phyloP scores from a whole-genome alignment of 2,797 vertebrate species.

The Anabas testudineus region DNA sequence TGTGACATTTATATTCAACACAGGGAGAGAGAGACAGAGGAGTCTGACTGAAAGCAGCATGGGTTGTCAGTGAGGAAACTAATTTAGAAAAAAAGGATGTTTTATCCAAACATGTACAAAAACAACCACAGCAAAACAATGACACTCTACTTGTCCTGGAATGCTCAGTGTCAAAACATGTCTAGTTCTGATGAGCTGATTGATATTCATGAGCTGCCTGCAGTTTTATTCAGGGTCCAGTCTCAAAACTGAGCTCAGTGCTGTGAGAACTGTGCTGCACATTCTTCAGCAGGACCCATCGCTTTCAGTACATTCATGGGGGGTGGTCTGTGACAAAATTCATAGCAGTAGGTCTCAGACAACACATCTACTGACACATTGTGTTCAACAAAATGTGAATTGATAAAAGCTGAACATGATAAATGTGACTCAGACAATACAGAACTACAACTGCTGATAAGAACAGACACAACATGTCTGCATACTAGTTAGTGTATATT shows the following conservation, averaged over 20 bases:
- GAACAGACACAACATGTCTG: neutral
- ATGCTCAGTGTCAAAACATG: slow-evolving; percentile 58
- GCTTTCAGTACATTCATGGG: slow-evolving; percentile 16
- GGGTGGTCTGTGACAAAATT: slow-evolving; percentile 20
- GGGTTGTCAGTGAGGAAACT: slow-evolving; percentile 53
- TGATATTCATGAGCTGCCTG: slow-evolving; percentile 70
- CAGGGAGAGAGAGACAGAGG: slow-evolving; percentile 33
- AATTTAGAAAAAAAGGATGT: slow-evolving; percentile 62
- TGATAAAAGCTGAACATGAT: neutral
- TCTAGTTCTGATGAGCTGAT: slow-evolving; percentile 51
- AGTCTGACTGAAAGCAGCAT: slow-evolving; percentile 51
- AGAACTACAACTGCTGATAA: neutral
- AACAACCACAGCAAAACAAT: slow-evolving; percentile 47
- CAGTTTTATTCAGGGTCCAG: slow-evolving; percentile 39
- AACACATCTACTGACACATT: neutral
- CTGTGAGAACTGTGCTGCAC: slow-evolving; percentile 39
- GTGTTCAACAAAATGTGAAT: slow-evolving; percentile 16
- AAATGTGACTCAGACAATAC: neutral
- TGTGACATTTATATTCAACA: slow-evolving; percentile 68
- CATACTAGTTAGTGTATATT: neutral
- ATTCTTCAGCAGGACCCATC: slow-evolving; percentile 20
- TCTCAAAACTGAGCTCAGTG: slow-evolving; percentile 26
- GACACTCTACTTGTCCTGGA: slow-evolving; percentile 45
- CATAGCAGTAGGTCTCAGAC: neutral
- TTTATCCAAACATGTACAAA: slow-evolving; percentile 59